Conservation (phyloP, 2,113 vertebrate species). For the Pteropus alecto region DNA sequence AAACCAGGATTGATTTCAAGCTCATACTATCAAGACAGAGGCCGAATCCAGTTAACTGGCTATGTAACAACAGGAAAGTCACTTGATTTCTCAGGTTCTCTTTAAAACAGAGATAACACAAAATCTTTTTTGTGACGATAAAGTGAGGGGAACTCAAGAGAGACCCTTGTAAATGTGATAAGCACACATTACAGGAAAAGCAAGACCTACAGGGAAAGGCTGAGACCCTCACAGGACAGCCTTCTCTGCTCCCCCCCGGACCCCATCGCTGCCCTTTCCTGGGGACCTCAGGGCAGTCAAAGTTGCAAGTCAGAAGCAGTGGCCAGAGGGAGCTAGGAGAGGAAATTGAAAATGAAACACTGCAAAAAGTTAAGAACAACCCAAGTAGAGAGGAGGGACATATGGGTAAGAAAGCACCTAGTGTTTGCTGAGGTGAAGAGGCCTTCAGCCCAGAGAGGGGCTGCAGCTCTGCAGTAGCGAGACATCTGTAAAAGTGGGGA, state of each 20-base stretch:
- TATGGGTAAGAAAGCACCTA: accelerated
- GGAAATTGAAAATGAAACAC: neutral
- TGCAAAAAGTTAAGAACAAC: neutral
- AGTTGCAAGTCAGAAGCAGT: no score
- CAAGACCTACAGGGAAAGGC: accelerated
- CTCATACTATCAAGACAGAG: accelerated
- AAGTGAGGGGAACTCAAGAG: neutral
- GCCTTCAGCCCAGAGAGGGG: no score
- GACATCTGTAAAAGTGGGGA: no score
- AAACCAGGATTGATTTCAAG: no score
- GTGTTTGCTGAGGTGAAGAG: accelerated
- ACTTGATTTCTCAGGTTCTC: neutral
- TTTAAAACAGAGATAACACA: neutral
- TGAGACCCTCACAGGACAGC: no score
- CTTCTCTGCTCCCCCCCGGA: no score
- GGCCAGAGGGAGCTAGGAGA: neutral
- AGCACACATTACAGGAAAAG: neutral
- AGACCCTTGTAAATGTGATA: no score
- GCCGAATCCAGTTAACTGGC: neutral
- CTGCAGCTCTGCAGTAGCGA: neutral
- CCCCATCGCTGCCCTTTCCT: accelerated
- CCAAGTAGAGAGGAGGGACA: neutral
- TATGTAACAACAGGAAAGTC: neutral
- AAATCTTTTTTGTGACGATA: neutral
- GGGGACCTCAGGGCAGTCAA: neutral